phyloP scores from a whole-genome alignment of 2,113 vertebrate species.

The Phylloscopus whistleri region DNA sequence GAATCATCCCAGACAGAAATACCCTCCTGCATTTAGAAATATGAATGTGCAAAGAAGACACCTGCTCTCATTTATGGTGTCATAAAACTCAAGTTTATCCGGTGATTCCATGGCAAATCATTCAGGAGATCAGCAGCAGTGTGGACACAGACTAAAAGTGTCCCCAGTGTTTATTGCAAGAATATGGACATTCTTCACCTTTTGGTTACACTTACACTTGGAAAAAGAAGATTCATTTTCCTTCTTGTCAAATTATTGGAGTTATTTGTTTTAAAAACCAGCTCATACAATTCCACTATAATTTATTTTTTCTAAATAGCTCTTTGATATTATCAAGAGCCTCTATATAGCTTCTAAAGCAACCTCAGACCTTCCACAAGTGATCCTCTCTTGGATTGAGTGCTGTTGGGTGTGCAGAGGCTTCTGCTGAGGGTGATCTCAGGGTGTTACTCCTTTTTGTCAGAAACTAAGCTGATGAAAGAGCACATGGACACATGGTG shows the following conservation, averaged over 20 bases:
- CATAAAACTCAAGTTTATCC: neutral
- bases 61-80: slow-evolving; percentile 1
- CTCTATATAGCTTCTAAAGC: neutral
- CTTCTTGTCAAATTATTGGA: neutral
- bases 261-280: neutral
- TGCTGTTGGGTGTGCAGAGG: neutral
- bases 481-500: accelerated
- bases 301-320: neutral
- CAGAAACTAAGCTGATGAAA: neutral
- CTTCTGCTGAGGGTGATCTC: neutral
- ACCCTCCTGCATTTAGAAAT: slow-evolving; percentile 19
- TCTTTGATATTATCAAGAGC: neutral
- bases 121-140: neutral
- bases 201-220: neutral
- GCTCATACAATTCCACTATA: neutral
- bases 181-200: neutral
- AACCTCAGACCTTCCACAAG: neutral
- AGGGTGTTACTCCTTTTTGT: neutral
- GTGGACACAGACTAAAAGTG: neutral
- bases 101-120: neutral
- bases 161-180: neutral
- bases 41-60: neutral
- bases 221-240: neutral
- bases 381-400: neutral
- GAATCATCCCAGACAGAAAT: slow-evolving; percentile 44